Evolutionary conservation across 1,140 invertebrate genomes (phyloP), one percentile per base, ranked within the genome.

Genomic region (Uloborus diversus): DNA sequence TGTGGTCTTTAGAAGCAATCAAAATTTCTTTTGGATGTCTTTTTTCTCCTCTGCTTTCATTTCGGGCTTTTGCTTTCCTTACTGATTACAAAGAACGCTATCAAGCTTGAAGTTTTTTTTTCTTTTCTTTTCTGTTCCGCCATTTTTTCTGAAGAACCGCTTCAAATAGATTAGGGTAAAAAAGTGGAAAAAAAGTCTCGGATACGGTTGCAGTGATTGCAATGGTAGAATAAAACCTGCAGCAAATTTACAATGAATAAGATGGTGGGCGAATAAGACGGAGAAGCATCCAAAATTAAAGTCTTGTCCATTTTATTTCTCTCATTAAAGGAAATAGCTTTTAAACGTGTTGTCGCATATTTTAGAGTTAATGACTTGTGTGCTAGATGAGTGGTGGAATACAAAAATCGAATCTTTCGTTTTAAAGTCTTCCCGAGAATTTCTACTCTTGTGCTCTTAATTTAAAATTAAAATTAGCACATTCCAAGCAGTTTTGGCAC

Each of bases 1-100:
- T 64, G 71, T 47, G 59, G 71, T 75, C 57, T 75, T 75, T 75
- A 75, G 71, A 64, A 64, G 71, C 71, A 75, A 75, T 75, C 71
- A 75, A 59, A 64, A n/a, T 11, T 25, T 51, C 42, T 56, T 70
- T 56, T 37, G 33, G 14, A 35, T 64, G 7, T 51, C 37, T 33
- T 49, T 25, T 49, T 62, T 61, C 49, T 61, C 33, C 33, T 20
- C 49, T 35, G 17, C 49, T 27, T 47, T 42, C 25, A 51, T 32
- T 64, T 64, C 37, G 59, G 23, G 59, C 57, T 75, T 64, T 75
- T 75, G 71, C 71, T 75, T 75, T 75, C 59, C 11, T 75, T 30
- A 11, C 53, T 75, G 71, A 75, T 75, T 75, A 75, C 71, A 75
- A 75, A 64, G 59, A 59, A 64, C 59, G 28, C 61, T 75, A 75